Conservation (phyloP, 2,888 invertebrate species). For the Eupithecia dodoneata region DNA sequence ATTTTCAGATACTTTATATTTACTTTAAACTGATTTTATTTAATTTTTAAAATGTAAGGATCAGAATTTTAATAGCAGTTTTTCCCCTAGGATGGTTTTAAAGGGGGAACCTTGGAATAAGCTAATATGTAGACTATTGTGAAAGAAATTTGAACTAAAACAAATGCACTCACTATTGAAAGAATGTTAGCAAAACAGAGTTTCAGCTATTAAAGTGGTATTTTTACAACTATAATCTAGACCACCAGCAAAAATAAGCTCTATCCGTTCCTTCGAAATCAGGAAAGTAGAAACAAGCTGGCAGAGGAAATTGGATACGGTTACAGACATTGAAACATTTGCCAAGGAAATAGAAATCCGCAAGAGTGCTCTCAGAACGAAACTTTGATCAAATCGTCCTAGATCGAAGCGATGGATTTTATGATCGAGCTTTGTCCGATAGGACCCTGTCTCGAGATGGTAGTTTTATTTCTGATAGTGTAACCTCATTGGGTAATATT, state of each 20-base stretch:
- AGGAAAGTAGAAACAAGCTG: conserved; percentile 59
- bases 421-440: conserved; percentile 28
- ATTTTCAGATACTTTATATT: neutral
- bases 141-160: neutral
- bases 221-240: neutral
- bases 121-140: neutral
- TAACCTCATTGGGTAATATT: neutral
- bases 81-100: no score
- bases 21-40: neutral
- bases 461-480: conserved; percentile 9
- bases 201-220: neutral
- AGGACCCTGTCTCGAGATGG: conserved; percentile 13
- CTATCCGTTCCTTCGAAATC: conserved; percentile 45
- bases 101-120: no score
- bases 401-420: conserved; percentile 27
- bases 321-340: conserved; percentile 55
- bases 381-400: conserved; percentile 23
- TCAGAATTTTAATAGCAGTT: no score
- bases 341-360: conserved; percentile 62
- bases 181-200: neutral
- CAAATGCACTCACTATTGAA: neutral
- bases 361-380: conserved; percentile 47
- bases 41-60: no score
- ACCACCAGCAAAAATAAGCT: conserved; percentile 7
- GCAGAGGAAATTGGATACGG: conserved; percentile 66